These are phyloP conservation scores for Seira ritae DNA, from an alignment of 2,888 invertebrate species.

Conservation along the genomic window DNA sequence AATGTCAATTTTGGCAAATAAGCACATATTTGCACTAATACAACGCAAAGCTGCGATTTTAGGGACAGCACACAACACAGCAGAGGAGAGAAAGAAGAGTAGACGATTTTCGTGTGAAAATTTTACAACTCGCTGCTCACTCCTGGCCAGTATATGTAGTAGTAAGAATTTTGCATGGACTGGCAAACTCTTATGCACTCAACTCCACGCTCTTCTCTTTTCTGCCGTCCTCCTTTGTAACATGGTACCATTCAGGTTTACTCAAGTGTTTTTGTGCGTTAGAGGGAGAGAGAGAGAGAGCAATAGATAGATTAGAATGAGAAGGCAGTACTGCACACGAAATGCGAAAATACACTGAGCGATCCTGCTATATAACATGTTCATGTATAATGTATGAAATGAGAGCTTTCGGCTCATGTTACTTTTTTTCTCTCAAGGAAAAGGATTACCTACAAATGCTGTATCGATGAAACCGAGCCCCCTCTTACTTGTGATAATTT, in stretches of 20 bases:
- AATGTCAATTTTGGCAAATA: conserved; percentile 11
- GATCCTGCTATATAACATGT: background rate
- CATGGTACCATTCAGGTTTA: background rate
- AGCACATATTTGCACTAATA: background rate
- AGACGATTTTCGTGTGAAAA: background rate
- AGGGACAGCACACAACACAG: background rate
- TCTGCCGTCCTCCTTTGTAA: too few relatives aligned
- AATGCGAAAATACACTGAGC: too few relatives aligned
- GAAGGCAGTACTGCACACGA: too few relatives aligned
- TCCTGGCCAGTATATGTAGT: too few relatives aligned
- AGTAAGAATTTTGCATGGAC: conserved; percentile 1
- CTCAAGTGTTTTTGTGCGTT: conserved; percentile 7
- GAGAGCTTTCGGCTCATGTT: conserved; percentile 3
- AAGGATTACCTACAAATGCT: background rate
- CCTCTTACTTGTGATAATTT: background rate
- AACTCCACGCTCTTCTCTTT: background rate
- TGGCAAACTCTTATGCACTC: too few relatives aligned
- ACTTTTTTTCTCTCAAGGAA: conserved; percentile 7
- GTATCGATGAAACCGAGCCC: background rate
- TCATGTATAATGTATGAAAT: background rate
- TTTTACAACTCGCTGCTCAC: conserved; percentile 3
- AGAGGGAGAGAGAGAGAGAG: too few relatives aligned
- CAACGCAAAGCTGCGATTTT: background rate
- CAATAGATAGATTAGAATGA: too few relatives aligned
- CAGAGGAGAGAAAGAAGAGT: background rate